phyloP scores from a whole-genome alignment of 2,113 vertebrate genomes.

The Neomonachus schauinslandi region DNA sequence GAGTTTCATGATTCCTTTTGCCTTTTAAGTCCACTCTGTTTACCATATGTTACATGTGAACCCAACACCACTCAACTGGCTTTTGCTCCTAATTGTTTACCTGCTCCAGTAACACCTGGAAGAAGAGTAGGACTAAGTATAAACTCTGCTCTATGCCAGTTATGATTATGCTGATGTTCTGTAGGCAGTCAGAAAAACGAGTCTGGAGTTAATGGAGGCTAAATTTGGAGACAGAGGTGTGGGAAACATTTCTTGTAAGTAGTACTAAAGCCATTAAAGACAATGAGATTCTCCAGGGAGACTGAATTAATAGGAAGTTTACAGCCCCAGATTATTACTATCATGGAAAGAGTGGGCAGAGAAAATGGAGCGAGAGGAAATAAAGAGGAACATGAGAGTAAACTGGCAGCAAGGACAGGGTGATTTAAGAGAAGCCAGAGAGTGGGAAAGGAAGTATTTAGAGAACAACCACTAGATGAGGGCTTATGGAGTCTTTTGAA shows the following conservation, averaged over 20 bases:
- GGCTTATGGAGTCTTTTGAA: neutral
- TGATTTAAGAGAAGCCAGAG: neutral
- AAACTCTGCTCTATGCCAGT: neutral
- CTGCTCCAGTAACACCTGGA: neutral
- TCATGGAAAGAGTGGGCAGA: neutral
- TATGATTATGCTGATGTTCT: neutral
- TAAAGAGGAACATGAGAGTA: neutral
- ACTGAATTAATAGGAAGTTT: neutral
- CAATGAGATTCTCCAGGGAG: neutral
- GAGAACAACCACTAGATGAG: neutral
- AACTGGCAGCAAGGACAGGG: neutral
- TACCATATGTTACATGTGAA: neutral
- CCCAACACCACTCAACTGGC: fast-evolving
- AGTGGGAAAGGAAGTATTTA: neutral
- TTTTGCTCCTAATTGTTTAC: neutral
- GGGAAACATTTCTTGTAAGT: neutral
- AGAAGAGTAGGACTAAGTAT: neutral
- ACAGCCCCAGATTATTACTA: neutral
- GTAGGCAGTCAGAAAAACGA: neutral
- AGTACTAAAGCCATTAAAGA: neutral
- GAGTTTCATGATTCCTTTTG: neutral
- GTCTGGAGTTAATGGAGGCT: neutral
- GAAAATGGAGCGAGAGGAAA: neutral
- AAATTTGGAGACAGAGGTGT: neutral
- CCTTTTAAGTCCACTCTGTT: neutral